These are phyloP conservation scores for Elephas maximus DNA, from an alignment of 2,113 vertebrate genomes.

Conservation along the genomic window DNA sequence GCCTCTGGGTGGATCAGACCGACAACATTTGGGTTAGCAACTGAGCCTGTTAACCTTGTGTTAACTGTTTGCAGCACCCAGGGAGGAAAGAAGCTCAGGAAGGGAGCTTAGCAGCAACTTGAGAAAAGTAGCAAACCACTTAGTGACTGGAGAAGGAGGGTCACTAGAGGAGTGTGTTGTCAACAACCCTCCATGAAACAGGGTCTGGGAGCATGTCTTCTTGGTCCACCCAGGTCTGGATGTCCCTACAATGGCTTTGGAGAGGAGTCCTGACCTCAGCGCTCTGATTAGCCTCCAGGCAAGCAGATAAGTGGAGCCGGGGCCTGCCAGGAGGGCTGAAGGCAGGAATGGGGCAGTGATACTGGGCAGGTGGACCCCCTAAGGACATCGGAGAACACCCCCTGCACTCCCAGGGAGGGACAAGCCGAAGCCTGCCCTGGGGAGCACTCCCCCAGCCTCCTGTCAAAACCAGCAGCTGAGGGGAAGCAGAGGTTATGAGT, in stretches of 20 bases:
- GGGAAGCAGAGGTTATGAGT: conserved; percentile 44
- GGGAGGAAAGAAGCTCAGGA: not conserved
- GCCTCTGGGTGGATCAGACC: not conserved
- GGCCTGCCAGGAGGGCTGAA: no score
- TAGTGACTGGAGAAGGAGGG: not conserved
- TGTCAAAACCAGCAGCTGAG: conserved; percentile 24
- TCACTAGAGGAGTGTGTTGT: not conserved
- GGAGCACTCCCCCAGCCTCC: not conserved
- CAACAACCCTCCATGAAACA: not conserved
- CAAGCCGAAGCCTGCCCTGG: not conserved
- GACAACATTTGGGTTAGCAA: not conserved
- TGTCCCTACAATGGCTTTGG: not conserved
- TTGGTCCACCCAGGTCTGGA: not conserved
- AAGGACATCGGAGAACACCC: not conserved
- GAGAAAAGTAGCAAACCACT: not conserved
- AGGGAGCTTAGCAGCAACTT: not conserved
- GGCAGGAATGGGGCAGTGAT: not conserved
- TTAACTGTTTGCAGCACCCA: not conserved
- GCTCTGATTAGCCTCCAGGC: not conserved
- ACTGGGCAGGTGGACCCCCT: not conserved
- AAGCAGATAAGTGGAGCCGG: not conserved
- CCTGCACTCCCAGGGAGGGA: not conserved
- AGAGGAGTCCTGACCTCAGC: not conserved
- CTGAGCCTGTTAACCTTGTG: not conserved
- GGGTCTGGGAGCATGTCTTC: no score